These are phyloP conservation scores for Hypothenemus hampei DNA, from an alignment of 1,140 invertebrate genomes.

Conservation along the genomic window DNA sequence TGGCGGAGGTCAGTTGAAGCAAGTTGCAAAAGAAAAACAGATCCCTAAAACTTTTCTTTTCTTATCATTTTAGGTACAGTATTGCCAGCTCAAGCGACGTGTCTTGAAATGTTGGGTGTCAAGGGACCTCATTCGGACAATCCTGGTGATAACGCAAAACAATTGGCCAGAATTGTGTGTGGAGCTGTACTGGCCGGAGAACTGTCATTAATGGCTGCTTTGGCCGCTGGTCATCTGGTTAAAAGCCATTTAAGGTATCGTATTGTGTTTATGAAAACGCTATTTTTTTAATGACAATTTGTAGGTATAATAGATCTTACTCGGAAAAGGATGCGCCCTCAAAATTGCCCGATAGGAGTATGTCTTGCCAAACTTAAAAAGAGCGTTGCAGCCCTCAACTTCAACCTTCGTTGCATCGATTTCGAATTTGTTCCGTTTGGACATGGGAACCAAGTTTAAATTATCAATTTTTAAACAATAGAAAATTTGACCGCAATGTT, in stretches of 20 bases:
- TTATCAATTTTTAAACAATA: too few relatives aligned
- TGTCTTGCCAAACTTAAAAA: slow-evolving; percentile 18
- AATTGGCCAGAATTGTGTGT: slow-evolving; percentile 86
- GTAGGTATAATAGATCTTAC: slow-evolving; percentile 17
- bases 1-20: slow-evolving; percentile 70
- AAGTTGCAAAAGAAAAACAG: background rate
- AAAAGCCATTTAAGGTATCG: slow-evolving; percentile 87
- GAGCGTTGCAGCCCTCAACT: too few relatives aligned
- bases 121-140: slow-evolving; percentile 60
- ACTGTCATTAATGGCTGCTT: slow-evolving; percentile 91
- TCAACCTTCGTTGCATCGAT: too few relatives aligned
- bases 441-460: too few relatives aligned
- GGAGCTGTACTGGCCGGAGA: slow-evolving; percentile 95
- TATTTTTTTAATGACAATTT: too few relatives aligned
- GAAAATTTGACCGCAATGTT: too few relatives aligned
- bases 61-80: slow-evolving; percentile 56
- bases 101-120: slow-evolving; percentile 89
- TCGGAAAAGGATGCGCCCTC: slow-evolving; percentile 6
- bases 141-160: slow-evolving; percentile 81
- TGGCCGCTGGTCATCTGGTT: slow-evolving; percentile 92
- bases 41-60: background rate
- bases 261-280: too few relatives aligned
- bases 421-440: too few relatives aligned
- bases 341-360: slow-evolving; percentile 8
- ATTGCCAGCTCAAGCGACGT: slow-evolving; percentile 84